These are phyloP conservation scores for Philopotamus ludificatus DNA, from an alignment of 1,140 invertebrate genomes.

Conservation along the genomic window DNA sequence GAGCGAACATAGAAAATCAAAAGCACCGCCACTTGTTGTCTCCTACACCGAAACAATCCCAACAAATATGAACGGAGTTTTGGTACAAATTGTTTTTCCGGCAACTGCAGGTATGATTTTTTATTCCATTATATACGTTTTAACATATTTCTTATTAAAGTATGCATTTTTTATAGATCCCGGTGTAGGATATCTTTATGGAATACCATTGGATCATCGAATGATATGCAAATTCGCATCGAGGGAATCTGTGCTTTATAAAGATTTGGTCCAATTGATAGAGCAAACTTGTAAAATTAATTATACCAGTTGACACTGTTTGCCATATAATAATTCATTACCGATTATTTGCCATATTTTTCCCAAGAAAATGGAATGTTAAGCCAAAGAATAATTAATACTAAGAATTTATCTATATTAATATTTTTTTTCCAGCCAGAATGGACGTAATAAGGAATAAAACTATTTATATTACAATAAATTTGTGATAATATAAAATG, in stretches of 20 bases:
- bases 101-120: constrained; percentile 19
- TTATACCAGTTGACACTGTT: too few relatives aligned
- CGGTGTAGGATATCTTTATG: constrained; percentile 63
- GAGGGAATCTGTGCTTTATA: constrained; percentile 64
- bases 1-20: neutral
- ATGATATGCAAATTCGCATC: constrained; percentile 72
- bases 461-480: too few relatives aligned
- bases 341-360: too few relatives aligned
- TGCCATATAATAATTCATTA: too few relatives aligned
- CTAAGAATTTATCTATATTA: too few relatives aligned
- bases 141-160: constrained; percentile 5
- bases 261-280: constrained; percentile 60
- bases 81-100: constrained; percentile 23
- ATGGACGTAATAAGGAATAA: too few relatives aligned
- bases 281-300: constrained; percentile 45
- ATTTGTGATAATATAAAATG: too few relatives aligned
- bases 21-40: neutral
- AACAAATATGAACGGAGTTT: constrained; percentile 17
- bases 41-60: constrained; percentile 26
- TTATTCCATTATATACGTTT: neutral
- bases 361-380: neutral
- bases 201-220: constrained; percentile 66
- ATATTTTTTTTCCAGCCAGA: too few relatives aligned
- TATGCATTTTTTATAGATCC: constrained; percentile 56
- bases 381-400: neutral